Conservation (phyloP, 1,140 invertebrate genomes). For the Drosophila kurseongensis region DNA sequence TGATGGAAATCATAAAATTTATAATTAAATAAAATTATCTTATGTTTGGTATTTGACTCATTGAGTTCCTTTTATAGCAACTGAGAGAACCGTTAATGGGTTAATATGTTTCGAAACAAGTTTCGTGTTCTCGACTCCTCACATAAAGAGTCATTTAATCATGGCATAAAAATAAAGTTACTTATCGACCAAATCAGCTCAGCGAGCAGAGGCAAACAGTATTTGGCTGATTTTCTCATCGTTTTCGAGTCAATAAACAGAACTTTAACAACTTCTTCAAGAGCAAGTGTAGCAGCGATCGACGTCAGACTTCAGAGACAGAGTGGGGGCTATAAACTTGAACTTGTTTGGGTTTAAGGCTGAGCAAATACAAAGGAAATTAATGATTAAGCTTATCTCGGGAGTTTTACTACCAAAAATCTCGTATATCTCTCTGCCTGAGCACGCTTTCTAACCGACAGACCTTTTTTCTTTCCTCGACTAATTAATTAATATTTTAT, state of each 20-base stretch:
- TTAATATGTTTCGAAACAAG: conserved; percentile 47
- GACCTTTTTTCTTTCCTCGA: conserved; percentile 45
- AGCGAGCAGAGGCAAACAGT: conserved; percentile 8
- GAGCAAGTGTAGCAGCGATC: conserved; percentile 32
- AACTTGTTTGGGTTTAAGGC: conserved; percentile 66
- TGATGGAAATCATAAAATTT: too few relatives aligned
- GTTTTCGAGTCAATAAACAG: conserved; percentile 65
- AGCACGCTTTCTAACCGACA: conserved; percentile 69
- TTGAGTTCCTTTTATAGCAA: not conserved
- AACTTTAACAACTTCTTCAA: conserved; percentile 79
- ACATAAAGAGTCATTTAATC: conserved; percentile 65
- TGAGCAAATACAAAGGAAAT: conserved; percentile 78
- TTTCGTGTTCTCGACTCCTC: conserved; percentile 39
- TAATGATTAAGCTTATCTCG: conserved; percentile 71
- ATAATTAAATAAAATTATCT: too few relatives aligned
- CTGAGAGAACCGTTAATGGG: conserved; percentile 41
- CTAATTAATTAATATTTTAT: conserved; percentile 84
- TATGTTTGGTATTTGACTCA: too few relatives aligned
- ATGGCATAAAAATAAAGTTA: conserved; percentile 73
- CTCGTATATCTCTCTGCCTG: conserved; percentile 30
- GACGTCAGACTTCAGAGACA: not conserved
- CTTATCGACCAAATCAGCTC: conserved; percentile 64
- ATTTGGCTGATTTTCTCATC: conserved; percentile 68
- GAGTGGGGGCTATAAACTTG: conserved; percentile 68
- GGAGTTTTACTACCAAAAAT: conserved; percentile 61